Evolutionary conservation across 1,140 invertebrate species (phyloP).

Genomic region (Gonioctena quinquepunctata): DNA sequence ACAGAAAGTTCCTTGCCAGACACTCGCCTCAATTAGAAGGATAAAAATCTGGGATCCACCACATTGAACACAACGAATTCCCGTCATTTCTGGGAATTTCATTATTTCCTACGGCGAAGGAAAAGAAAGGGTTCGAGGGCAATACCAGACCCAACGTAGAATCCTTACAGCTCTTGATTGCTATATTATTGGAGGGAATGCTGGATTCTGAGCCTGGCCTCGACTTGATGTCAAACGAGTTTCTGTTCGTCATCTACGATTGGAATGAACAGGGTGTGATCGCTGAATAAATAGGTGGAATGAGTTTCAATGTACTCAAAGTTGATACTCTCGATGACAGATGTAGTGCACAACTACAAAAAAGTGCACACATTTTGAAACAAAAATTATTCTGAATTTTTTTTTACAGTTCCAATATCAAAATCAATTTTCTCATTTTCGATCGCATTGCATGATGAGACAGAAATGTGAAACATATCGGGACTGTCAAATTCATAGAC

Average conservation of each 20-base stretch:
- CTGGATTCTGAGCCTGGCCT: background rate
- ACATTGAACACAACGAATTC: slow-evolving; percentile 12
- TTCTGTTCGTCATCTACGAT: background rate
- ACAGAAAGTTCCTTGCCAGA: background rate
- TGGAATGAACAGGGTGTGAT: background rate
- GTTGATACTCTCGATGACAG: no score
- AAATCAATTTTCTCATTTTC: no score
- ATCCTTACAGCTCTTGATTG: slow-evolving; percentile 6
- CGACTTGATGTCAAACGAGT: background rate
- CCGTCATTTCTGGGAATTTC: slow-evolving; percentile 15
- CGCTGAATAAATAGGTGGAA: background rate
- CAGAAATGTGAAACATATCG: no score
- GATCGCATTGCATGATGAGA: no score
- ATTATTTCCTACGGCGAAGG: slow-evolving; percentile 10
- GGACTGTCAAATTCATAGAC: no score
- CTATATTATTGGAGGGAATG: slow-evolving; percentile 16
- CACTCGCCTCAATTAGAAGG: slow-evolving; percentile 1
- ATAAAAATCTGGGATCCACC: slow-evolving; percentile 8
- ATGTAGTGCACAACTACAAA: no score
- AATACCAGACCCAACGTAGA: slow-evolving; percentile 10
- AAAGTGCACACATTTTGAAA: no score
- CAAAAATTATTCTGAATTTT: no score
- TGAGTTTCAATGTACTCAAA: background rate
- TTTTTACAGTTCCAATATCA: no score
- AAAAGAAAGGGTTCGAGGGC: slow-evolving; percentile 15